These are phyloP conservation scores for Andricus curvator DNA, from an alignment of 2,888 invertebrate genomes.

Conservation along the genomic window DNA sequence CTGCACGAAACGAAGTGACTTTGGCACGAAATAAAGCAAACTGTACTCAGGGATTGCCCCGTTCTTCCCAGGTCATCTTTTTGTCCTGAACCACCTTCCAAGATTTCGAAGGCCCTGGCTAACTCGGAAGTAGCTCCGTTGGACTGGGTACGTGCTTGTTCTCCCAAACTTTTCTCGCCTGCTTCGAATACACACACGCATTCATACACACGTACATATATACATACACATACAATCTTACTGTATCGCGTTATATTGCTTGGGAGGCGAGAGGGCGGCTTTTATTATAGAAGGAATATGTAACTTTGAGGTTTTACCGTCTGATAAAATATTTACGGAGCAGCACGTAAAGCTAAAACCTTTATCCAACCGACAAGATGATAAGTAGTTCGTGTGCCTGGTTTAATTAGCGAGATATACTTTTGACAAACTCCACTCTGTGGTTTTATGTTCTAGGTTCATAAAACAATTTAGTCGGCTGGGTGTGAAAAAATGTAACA, in stretches of 20 bases:
- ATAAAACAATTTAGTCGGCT: not conserved
- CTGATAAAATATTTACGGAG: conserved; percentile 37
- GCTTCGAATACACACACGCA: not conserved
- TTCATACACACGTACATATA: not conserved
- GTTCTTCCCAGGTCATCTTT: conserved; percentile 28
- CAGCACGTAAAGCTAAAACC: conserved; percentile 34
- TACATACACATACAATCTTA: not conserved
- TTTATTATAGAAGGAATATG: conserved; percentile 37
- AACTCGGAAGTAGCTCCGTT: not conserved
- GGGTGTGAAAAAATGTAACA: not conserved
- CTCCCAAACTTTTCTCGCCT: conserved; percentile 10
- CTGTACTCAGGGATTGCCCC: conserved; percentile 29
- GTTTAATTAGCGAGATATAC: conserved; percentile 33
- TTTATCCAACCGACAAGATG: conserved; percentile 31
- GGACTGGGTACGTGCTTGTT: conserved; percentile 22
- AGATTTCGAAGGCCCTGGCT: conserved; percentile 18
- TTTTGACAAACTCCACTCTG: conserved; percentile 26
- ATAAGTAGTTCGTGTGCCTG: conserved; percentile 37
- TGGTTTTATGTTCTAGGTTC: conserved; percentile 1
- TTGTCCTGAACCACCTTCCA: conserved; percentile 25
- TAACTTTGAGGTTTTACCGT: conserved; percentile 39
- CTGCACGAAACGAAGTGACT: conserved; percentile 40
- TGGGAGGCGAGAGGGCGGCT: conserved; percentile 23
- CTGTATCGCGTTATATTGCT: conserved; percentile 3
- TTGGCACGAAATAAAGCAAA: conserved; percentile 45